Evolutionary conservation across 2,888 invertebrate species (phyloP).

Genomic region (Julus scanicus): DNA sequence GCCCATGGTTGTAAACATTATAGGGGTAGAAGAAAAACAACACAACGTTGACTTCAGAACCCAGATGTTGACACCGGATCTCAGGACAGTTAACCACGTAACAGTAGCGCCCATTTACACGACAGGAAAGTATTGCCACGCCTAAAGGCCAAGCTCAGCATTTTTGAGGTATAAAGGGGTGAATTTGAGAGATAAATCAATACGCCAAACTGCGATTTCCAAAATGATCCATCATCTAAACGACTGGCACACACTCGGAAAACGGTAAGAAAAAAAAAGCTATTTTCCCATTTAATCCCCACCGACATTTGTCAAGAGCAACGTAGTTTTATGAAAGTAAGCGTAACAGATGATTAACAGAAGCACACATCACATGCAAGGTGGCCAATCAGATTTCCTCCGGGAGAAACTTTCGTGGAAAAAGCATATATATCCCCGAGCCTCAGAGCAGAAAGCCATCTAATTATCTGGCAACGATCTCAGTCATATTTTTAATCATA

Average conservation of each 20-base stretch:
- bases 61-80: no score
- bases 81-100: no score
- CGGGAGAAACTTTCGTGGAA: not conserved
- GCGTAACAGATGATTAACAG: not conserved
- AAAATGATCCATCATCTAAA: not conserved
- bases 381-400: conserved; percentile 29
- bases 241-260: not conserved
- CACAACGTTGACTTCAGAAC: no score
- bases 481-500: not conserved
- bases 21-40: no score
- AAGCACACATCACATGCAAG: not conserved
- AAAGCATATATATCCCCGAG: not conserved
- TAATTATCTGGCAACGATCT: not conserved
- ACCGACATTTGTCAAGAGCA: not conserved
- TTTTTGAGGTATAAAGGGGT: not conserved
- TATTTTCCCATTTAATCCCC: not conserved
- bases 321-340: not conserved
- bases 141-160: no score
- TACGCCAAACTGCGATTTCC: not conserved
- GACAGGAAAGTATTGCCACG: no score
- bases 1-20: no score
- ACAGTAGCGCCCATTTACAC: no score
- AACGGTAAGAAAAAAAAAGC: not conserved
- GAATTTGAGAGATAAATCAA: not conserved
- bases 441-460: not conserved